A percentile compares a stretch with the other conserved stretches of the same genome.
Conservation (phyloP, 37 sponge, comb jelly and placozoan genomes). For the Spongilla lacustris region DNA sequence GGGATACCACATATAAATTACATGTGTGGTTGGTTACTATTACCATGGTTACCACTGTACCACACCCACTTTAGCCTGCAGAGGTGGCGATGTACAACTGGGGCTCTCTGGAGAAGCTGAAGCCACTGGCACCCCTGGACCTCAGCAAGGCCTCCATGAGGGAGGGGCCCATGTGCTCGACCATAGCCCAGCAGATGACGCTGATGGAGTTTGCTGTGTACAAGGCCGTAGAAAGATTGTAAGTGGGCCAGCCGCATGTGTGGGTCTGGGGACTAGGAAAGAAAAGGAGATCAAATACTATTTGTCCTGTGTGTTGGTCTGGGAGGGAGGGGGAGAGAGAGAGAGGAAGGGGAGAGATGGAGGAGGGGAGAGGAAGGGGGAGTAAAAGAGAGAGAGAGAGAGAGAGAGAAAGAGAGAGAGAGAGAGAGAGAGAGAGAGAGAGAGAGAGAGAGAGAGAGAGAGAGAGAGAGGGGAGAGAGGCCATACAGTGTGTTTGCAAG, state of each 20-base stretch:
- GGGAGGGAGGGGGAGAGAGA: no score
- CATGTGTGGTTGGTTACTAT: background rate
- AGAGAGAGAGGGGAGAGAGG: no score
- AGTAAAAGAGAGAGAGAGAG: no score
- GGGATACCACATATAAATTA: background rate
- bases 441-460: no score
- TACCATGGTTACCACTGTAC: background rate
- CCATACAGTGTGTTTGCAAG: background rate
- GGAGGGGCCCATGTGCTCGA: background rate
- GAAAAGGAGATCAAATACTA: no score
- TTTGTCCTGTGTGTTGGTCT: background rate
- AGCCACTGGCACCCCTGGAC: conserved; percentile 32
- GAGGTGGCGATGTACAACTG: conserved; percentile 34
- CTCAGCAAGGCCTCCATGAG: conserved; percentile 29
- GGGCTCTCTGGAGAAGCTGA: conserved; percentile 50
- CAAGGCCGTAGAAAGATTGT: conserved; percentile 62
- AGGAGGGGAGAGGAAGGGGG: no score
- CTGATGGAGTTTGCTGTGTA: conserved; percentile 78
- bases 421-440: no score
- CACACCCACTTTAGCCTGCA: conserved; percentile 15
- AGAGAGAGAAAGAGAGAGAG: no score
- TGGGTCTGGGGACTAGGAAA: background rate
- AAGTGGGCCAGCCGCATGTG: background rate
- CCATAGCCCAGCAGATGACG: conserved; percentile 73
- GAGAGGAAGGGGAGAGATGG: no score